Evolutionary conservation across 2,113 vertebrate species (phyloP).

Genomic region (Nerophis lumbriciformis): DNA sequence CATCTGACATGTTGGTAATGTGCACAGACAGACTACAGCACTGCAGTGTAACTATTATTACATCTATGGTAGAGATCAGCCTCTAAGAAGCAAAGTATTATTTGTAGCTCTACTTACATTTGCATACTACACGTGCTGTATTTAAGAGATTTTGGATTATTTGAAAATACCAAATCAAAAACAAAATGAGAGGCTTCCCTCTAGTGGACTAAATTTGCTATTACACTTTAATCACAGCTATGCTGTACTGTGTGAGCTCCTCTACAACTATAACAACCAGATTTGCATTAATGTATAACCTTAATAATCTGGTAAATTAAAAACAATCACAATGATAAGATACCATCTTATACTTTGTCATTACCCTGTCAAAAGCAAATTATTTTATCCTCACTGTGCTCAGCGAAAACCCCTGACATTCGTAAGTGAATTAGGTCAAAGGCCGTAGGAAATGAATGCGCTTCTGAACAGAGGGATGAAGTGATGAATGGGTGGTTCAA

Average conservation of each 20-base stretch:
- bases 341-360: constrained; percentile 19
- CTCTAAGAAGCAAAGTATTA: constrained; percentile 19
- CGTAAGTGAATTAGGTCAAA: constrained; percentile 67
- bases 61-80: constrained; percentile 35
- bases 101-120: constrained; percentile 34
- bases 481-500: constrained; percentile 53
- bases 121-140: constrained; percentile 10
- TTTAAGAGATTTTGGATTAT: no score
- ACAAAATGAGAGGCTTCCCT: constrained; percentile 24
- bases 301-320: not conserved
- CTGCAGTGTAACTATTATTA: constrained; percentile 1
- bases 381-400: constrained; percentile 19
- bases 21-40: not conserved
- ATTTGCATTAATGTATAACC: not conserved
- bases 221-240: constrained; percentile 20
- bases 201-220: constrained; percentile 42
- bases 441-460: constrained; percentile 51
- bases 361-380: constrained; percentile 14
- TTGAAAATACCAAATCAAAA: not conserved
- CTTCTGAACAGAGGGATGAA: constrained; percentile 47
- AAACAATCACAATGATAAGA: constrained; percentile 6
- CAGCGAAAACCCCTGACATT: constrained; percentile 42
- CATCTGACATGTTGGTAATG: constrained; percentile 16
- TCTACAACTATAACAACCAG: not conserved
- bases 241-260: not conserved